Conservation (phyloP, 1,140 invertebrate genomes). For the Ceratoteleas bidentatus region DNA sequence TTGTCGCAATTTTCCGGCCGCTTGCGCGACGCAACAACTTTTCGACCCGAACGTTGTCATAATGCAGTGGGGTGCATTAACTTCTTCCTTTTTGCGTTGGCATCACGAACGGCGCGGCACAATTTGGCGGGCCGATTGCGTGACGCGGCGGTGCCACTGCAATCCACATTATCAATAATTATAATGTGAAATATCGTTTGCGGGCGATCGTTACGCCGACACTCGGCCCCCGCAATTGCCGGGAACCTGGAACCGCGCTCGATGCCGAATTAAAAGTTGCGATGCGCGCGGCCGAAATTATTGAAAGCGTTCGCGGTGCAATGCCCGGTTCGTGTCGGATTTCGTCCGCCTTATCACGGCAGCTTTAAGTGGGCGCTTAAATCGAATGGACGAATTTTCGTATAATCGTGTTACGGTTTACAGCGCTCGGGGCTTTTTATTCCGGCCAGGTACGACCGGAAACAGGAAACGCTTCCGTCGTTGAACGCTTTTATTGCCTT, state of each 20-base stretch:
- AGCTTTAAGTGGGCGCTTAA: too few relatives aligned
- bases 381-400: too few relatives aligned
- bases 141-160: constrained; percentile 27
- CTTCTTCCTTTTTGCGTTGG: constrained; percentile 22
- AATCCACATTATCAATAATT: constrained; percentile 35
- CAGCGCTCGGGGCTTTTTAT: too few relatives aligned
- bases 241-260: background rate
- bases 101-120: constrained; percentile 24
- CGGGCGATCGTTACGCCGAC: constrained; percentile 19
- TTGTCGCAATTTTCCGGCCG: background rate
- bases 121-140: constrained; percentile 24
- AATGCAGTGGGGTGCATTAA: constrained; percentile 32
- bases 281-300: too few relatives aligned
- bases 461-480: too few relatives aligned
- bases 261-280: background rate
- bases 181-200: constrained; percentile 21
- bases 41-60: constrained; percentile 29
- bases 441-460: too few relatives aligned
- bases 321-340: too few relatives aligned
- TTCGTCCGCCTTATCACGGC: too few relatives aligned
- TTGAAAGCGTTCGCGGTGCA: too few relatives aligned
- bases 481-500: too few relatives aligned
- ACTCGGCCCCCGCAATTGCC: too few relatives aligned
- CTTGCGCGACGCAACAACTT: background rate
- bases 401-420: too few relatives aligned